phyloP scores from a whole-genome alignment of 2,113 vertebrate genomes.

The Kryptolebias marmoratus region DNA sequence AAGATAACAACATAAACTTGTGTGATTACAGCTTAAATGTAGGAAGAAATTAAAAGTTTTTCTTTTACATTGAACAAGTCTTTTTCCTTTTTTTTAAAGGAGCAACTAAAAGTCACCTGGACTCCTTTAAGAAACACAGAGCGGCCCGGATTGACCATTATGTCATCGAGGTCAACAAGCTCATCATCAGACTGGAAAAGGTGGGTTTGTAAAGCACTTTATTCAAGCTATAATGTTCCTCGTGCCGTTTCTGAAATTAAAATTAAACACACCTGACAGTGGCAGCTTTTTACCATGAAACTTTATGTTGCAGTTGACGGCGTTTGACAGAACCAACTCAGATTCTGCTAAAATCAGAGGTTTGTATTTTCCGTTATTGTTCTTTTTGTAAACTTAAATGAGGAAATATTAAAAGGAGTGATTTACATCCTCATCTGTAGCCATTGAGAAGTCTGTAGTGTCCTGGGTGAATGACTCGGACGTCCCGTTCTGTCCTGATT shows the following conservation, averaged over 20 bases:
- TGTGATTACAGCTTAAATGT: not conserved
- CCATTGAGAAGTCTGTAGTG: conserved; percentile 94
- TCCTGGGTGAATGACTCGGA: conserved; percentile 97
- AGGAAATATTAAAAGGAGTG: not conserved
- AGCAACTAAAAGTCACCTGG: conserved; percentile 89
- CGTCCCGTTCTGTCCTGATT: conserved; percentile 97
- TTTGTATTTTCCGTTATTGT: conserved; percentile 59
- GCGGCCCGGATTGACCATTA: conserved; percentile 98
- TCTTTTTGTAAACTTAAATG: not conserved
- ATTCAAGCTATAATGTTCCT: not conserved
- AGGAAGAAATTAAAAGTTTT: not conserved
- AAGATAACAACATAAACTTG: not conserved
- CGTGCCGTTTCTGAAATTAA: not conserved
- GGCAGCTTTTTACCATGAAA: conserved; percentile 14
- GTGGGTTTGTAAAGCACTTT: conserved; percentile 68
- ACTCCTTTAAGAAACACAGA: conserved; percentile 92
- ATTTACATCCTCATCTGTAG: conserved; percentile 67
- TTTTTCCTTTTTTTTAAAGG: conserved; percentile 68
- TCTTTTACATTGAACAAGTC: not conserved
- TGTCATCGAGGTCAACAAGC: conserved; percentile 97
- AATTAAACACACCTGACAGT: not conserved
- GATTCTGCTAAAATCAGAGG: conserved; percentile 95
- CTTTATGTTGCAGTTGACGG: conserved; percentile 85
- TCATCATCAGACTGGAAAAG: conserved; percentile 98
- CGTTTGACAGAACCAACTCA: conserved; percentile 90